A percentile compares a stretch with the other conserved stretches of the same genome.
These are phyloP conservation scores for Anarsia innoxiella DNA, from an alignment of 2,888 invertebrate genomes.

Conservation along the genomic window DNA sequence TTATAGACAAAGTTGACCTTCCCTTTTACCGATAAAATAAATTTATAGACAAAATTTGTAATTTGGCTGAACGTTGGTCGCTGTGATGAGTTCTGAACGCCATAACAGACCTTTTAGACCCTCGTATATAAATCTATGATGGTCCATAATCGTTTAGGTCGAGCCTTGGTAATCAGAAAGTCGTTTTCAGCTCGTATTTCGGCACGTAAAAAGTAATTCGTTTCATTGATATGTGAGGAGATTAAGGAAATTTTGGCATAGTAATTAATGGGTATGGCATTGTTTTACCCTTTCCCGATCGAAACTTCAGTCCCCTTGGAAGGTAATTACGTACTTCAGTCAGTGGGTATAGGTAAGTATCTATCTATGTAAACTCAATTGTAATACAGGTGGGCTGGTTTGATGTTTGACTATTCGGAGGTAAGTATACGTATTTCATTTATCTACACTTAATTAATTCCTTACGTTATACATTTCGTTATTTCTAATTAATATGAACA, in stretches of 20 bases:
- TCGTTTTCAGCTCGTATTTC: slow-evolving; percentile 26
- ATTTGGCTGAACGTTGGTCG: slow-evolving; percentile 22
- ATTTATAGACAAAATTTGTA: slow-evolving; percentile 14
- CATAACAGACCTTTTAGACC: slow-evolving; percentile 28
- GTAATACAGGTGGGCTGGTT: too few relatives aligned
- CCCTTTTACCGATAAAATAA: slow-evolving; percentile 6
- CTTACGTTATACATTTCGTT: too few relatives aligned
- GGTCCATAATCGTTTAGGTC: slow-evolving; percentile 23
- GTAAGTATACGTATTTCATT: too few relatives aligned
- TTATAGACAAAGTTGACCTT: too few relatives aligned
- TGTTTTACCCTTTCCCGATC: too few relatives aligned
- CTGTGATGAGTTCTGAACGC: slow-evolving; percentile 26
- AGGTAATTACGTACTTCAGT: too few relatives aligned
- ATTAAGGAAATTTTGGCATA: background rate
- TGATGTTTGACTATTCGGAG: too few relatives aligned
- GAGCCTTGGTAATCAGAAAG: slow-evolving; percentile 31
- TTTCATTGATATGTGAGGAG: background rate
- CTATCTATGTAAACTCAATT: too few relatives aligned
- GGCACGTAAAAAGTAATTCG: background rate
- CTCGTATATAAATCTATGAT: slow-evolving; percentile 28
- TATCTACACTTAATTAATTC: too few relatives aligned
- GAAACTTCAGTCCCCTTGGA: too few relatives aligned
- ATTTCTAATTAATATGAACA: too few relatives aligned
- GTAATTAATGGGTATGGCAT: background rate
- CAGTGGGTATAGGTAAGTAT: too few relatives aligned